Conservation (phyloP, 2,113 vertebrate genomes). For the Oceanites oceanicus region DNA sequence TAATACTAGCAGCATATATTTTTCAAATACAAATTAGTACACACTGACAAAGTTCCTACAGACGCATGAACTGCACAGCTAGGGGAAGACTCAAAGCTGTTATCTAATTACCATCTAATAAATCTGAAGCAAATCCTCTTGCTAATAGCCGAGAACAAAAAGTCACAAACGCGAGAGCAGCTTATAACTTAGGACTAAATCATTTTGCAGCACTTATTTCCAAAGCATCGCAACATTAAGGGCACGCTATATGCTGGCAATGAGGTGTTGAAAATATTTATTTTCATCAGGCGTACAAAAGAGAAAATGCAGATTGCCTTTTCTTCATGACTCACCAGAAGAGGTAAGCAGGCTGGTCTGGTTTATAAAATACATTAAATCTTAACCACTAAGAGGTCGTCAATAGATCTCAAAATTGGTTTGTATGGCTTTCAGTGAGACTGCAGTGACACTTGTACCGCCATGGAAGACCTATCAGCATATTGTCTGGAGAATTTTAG, state of each 20-base stretch:
- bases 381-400: not conserved
- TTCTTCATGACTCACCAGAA: not conserved
- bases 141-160: not conserved
- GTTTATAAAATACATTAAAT: not conserved
- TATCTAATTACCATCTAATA: not conserved
- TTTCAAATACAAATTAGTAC: not conserved
- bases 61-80: not conserved
- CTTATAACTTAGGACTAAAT: not conserved
- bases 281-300: not conserved
- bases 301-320: not conserved
- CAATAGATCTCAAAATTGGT: not conserved
- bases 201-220: not conserved
- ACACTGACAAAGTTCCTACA: not conserved
- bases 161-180: not conserved
- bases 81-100: not conserved
- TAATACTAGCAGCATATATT: rapidly evolving
- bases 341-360: not conserved
- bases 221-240: not conserved
- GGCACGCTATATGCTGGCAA: not conserved
- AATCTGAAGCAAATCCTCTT: not conserved
- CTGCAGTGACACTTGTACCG: not conserved
- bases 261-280: not conserved
- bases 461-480: not conserved
- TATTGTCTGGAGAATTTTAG: not conserved
- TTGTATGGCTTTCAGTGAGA: not conserved